Base-by-base conservation (phyloP, 2,888 invertebrate species). In the Drosophila leonis region DNA sequence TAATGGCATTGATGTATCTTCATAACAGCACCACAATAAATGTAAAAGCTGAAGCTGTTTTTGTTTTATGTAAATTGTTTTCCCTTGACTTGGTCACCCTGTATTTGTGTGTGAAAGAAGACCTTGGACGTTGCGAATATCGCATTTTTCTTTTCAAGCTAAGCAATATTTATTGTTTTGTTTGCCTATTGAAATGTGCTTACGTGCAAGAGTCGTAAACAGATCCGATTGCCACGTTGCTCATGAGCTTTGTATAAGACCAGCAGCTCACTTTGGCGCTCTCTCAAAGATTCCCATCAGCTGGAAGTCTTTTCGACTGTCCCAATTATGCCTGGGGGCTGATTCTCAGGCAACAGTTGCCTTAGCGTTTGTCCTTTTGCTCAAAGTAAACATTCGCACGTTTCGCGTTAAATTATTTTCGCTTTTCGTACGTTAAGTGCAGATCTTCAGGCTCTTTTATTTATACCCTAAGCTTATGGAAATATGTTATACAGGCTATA, bases 361-460 rank as follows among this genome's bases (percentile, higher is more conserved):
- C 20, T 59, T 42, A 31, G 29, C 20, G 42, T 15, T 73, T 73
- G 73, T 65, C 59, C 62, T 64, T 75, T 52, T 62, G 70, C 44
- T 41, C 29, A 72, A 69, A 85, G 75, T 78, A 88, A 85, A 89
- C 76, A 88, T 82, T 89, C 88, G 83, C 90, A 88, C 87, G 88
- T 78, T 83, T 85, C 80, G 75, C 57, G 72, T 66, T 84, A 80
- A 87, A 82, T 78, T 82, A 75, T 72, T 77, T 83, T 83, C 65
- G 68, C 41, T 56, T 64, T 63, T 69, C 54, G 67, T 69, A 54
- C 51, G 39, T 62, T 75, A 63, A 69, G 72, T 79, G 72, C 56
- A 65, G 69, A 31, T 52, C 66, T 52, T 41, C 54, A 15, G 41
- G 13, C 15, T 31, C 33, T 55, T 49, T 42, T 55, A 20, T 48